A percentile compares a stretch with the other conserved stretches of the same genome.
Conservation (phyloP, 2,113 vertebrate genomes). For the Oryzias celebensis region DNA sequence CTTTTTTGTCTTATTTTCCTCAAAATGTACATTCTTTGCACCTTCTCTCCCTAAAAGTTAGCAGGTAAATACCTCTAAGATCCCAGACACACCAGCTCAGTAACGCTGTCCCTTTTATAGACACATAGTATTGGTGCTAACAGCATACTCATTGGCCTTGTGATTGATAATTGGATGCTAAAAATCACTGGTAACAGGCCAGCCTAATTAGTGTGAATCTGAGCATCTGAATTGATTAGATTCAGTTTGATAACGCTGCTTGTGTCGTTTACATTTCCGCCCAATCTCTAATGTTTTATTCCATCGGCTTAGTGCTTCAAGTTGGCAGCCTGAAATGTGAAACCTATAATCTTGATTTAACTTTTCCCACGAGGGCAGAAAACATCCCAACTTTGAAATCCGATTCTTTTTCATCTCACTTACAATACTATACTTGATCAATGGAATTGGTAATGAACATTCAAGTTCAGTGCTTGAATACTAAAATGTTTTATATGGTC, state of each 20-base stretch:
- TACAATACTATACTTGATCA: slow-evolving; percentile 19
- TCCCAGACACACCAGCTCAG: slow-evolving; percentile 26
- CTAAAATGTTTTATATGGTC: slow-evolving; percentile 16
- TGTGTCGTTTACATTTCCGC: slow-evolving; percentile 28
- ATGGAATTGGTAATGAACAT: slow-evolving; percentile 30
- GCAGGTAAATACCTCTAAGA: slow-evolving; percentile 36
- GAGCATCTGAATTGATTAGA: slow-evolving; percentile 37
- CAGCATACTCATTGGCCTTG: slow-evolving; percentile 50
- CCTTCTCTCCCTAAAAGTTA: slow-evolving; percentile 49
- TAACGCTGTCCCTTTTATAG: slow-evolving; percentile 46
- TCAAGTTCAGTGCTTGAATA: slow-evolving; percentile 15
- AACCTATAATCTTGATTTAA: slow-evolving; percentile 4
- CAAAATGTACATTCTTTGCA: no score
- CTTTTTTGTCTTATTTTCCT: no score
- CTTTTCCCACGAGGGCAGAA: slow-evolving; percentile 24
- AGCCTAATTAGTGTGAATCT: slow-evolving; percentile 44
- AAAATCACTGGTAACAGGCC: slow-evolving; percentile 28
- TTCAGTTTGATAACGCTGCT: slow-evolving; percentile 29
- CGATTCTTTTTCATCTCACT: slow-evolving; percentile 32
- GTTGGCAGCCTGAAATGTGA: slow-evolving; percentile 18
- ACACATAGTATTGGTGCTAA: slow-evolving; percentile 61
- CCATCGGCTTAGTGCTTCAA: slow-evolving; percentile 20
- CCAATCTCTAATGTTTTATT: slow-evolving; percentile 31
- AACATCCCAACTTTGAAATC: slow-evolving; percentile 29
- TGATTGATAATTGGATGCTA: slow-evolving; percentile 61